Base-by-base conservation (phyloP, 2,797 vertebrate genomes). In the Danio aesculapii region DNA sequence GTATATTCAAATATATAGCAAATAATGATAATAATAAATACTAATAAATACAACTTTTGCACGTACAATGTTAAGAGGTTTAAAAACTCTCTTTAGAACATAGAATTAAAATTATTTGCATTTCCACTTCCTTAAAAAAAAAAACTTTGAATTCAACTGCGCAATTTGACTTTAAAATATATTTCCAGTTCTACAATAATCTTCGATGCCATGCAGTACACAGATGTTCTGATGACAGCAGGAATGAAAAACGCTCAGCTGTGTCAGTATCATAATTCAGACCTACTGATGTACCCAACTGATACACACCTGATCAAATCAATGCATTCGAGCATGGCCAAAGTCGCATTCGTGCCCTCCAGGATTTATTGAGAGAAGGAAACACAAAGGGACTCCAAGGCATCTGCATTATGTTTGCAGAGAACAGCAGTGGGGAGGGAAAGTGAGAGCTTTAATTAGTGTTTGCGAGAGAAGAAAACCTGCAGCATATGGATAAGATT, bases 401-500 rank as follows among this genome's bases (percentile, higher is more conserved):
- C 41, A 63, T 57, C 8, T 57, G 75, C 16, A 7, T 10, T 9
- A 46, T 68, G 19, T 49, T 44, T 17, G 6, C 19, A 12, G 63
- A 67, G 14, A 67, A 57, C 17, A 58, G 75, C 63, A 66, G 17
- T 17, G 43, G 46, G 39, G 5, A 67, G 17, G 17, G 19, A 21
- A 53, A 8, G 17, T 1, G 11, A 49, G 16, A 9, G 69, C 11
- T 58, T 75, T 89, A 91, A 91, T 90, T 90, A 86, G 86, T 88
- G 91, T 87, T 91, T 91, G 90, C 87, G 88, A 89, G 79, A 71
- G 85, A 83, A 67, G 86, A 79, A 83, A 85, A 89, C 87, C 84
- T 86, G 72, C 81, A 71, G 85, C 91, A 90, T 89, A 92, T 91
- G 90, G 87, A 86, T 88, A 76, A 68, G 86, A 89, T 91, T 86